Conservation (phyloP, 1,140 invertebrate genomes). For the Listronotus oregonensis region DNA sequence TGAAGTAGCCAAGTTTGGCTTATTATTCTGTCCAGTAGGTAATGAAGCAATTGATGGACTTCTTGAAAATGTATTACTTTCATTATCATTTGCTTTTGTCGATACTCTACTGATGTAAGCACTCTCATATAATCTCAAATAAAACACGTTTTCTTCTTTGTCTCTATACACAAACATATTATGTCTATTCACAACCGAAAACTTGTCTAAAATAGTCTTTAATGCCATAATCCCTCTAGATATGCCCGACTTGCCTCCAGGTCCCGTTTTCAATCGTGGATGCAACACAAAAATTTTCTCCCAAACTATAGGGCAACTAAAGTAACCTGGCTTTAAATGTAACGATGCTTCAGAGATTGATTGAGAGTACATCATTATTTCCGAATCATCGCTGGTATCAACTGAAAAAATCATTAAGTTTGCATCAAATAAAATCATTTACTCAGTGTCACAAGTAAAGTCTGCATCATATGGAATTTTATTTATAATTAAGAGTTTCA, state of each 20-base stretch:
- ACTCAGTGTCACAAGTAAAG: too few species aligned
- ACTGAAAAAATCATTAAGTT: conserved; percentile 9
- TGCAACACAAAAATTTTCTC: conserved; percentile 73
- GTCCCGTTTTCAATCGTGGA: conserved; percentile 71
- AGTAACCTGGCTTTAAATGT: conserved; percentile 68
- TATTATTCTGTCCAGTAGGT: conserved; percentile 50
- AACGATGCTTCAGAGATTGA: conserved; percentile 59
- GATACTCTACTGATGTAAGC: conserved; percentile 39
- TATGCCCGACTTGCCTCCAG: conserved; percentile 63
- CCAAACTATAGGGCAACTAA: conserved; percentile 77
- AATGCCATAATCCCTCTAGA: conserved; percentile 69
- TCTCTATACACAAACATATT: conserved; percentile 85
- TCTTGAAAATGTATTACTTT: conserved; percentile 55
- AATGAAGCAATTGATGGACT: conserved; percentile 58
- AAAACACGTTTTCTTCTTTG: conserved; percentile 71
- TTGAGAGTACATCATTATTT: conserved; percentile 33
- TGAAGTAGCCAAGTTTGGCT: conserved; percentile 44
- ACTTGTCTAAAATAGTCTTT: conserved; percentile 70
- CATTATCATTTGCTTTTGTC: conserved; percentile 49
- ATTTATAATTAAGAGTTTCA: too few species aligned
- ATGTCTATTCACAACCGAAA: conserved; percentile 74
- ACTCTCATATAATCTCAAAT: conserved; percentile 62
- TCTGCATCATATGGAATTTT: too few species aligned
- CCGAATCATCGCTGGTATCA: conserved; percentile 47
- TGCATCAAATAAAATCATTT: too few species aligned